Evolutionary conservation across 2,888 invertebrate species (phyloP).

Genomic region (Orthosia incerta): DNA sequence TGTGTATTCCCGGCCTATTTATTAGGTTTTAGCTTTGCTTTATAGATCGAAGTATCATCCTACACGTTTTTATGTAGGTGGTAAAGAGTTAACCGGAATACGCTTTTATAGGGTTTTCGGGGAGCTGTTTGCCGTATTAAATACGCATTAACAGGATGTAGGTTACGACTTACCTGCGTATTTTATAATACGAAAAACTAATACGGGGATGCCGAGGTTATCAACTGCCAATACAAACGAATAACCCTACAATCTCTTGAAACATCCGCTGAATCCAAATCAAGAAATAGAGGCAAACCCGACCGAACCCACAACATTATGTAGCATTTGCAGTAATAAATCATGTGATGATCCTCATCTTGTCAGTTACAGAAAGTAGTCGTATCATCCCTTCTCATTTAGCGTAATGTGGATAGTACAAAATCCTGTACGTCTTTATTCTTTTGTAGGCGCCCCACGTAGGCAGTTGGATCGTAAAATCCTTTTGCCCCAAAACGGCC

Average conservation of each 20-base stretch:
- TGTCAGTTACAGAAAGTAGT: constrained; percentile 72
- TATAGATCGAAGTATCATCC: neutral
- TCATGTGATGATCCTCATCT: constrained; percentile 69
- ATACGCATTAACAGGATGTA: neutral
- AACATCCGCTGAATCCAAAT: constrained; percentile 28
- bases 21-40: constrained; percentile 7
- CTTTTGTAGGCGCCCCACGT: constrained; percentile 75
- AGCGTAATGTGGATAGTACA: constrained; percentile 73
- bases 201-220: neutral
- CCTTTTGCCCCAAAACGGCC: constrained; percentile 75
- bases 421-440: constrained; percentile 71
- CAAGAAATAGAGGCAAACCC: constrained; percentile 40
- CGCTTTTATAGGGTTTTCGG: neutral
- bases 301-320: constrained; percentile 49
- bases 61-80: constrained; percentile 27
- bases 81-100: constrained; percentile 2
- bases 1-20: constrained; percentile 7
- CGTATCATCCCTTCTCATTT: constrained; percentile 73
- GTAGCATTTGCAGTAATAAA: constrained; percentile 67
- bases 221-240: constrained; percentile 12
- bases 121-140: neutral
- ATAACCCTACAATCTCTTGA: constrained; percentile 8
- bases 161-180: too few relatives aligned
- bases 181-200: neutral
- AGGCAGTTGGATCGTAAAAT: constrained; percentile 76